Evolutionary conservation across 2,113 vertebrate species (phyloP), one percentile per base, ranked within the genome.

Genomic region (Corythornis vintsioides): DNA sequence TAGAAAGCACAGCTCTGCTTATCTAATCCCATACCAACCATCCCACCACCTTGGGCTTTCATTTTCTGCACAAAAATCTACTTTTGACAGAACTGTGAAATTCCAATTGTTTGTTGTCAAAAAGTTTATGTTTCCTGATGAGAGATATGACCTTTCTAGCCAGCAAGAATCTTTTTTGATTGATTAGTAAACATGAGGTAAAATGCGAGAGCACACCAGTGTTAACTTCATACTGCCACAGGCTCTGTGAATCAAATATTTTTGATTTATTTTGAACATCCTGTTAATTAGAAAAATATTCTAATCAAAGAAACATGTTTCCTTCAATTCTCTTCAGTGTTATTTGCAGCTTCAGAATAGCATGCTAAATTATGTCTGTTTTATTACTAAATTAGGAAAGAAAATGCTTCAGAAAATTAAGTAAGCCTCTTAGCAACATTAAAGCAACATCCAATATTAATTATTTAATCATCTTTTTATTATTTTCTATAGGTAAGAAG

Each of bases 221-320:
- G 88, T 96, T 93, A 91, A 94, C 91, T 82, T 55, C 75, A 77
- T 93, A 69, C 50, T 3, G 94, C 92, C 95, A 93, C 87, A 31
- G 93, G 94, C 94, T 94, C 69, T 33, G 53, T 66, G 71, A 85
- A 86, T 96, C 93, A 95, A 93, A 92, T 78, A 87, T 55, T 95
- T 95, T 75, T 78, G 40, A 86, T 95, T 94, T 94, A 94, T 92
- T 95, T 81, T 86, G 61, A 95, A 81, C 40, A 14, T 66, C 82
- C 85, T 78, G 89, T 79, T 96, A 97, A 96, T 93, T 82, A 95
- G 94, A 94, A 96, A 96, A 95, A 93, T 73, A 95, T 88, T 92
- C 87, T 89, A 94, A 96, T 96, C 96, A 96, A 95, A 95, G 90
- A 83, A 90, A 87, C 4, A 15, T 73, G 67, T 83, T 96, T 86